These are phyloP conservation scores for Mycteria americana DNA, from an alignment of 2,797 vertebrate genomes.

Conservation along the genomic window DNA sequence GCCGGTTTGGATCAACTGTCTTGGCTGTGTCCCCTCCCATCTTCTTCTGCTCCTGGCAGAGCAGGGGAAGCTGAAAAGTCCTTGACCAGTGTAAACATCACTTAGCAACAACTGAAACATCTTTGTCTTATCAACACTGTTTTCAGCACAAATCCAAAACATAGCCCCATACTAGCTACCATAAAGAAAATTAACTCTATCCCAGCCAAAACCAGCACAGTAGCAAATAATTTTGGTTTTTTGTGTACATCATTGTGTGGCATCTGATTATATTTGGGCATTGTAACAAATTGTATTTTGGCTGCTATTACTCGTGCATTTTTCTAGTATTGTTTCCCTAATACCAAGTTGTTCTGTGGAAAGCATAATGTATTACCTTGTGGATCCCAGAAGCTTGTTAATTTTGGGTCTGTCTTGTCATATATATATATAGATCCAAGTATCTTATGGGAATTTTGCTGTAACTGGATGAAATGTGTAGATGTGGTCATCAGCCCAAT, in stretches of 20 bases:
- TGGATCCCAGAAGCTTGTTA: not conserved
- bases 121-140: too few relatives aligned
- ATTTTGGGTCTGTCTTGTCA: not conserved
- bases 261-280: not conserved
- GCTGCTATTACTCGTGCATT: not conserved
- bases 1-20: too few relatives aligned
- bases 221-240: not conserved
- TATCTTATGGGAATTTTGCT: rapidly evolving
- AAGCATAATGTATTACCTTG: not conserved
- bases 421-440: not conserved
- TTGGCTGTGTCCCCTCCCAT: too few relatives aligned
- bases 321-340: not conserved
- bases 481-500: not conserved
- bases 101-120: too few relatives aligned
- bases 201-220: too few relatives aligned
- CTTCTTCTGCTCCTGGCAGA: too few relatives aligned
- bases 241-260: not conserved
- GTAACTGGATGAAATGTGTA: not conserved
- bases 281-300: not conserved
- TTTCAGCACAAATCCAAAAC: too few relatives aligned
- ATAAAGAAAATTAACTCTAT: too few relatives aligned
- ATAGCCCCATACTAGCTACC: too few relatives aligned
- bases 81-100: too few relatives aligned
- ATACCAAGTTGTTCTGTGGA: not conserved
- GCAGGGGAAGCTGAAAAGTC: too few relatives aligned